Percentiles rank a stretch among this genome's conserved stretches.
These are phyloP conservation scores for Pterophyllum scalare DNA, from an alignment of 2,113 vertebrate species.

Conservation along the genomic window DNA sequence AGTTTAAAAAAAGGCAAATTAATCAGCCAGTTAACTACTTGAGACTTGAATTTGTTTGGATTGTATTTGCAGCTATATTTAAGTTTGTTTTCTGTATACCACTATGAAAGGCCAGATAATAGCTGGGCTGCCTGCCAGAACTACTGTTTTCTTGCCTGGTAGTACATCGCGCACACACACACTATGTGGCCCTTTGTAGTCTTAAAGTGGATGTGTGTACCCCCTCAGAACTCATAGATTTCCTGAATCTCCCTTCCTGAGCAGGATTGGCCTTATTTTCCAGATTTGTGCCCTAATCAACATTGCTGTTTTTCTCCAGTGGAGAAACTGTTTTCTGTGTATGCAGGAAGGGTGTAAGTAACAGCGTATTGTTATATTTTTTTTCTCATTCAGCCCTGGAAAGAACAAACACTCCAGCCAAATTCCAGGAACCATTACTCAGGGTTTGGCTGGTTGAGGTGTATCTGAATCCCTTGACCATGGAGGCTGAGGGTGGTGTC, in stretches of 20 bases:
- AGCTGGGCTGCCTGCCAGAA: constrained; percentile 17
- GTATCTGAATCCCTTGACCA: background rate
- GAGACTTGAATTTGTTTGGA: constrained; percentile 10
- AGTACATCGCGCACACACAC: background rate
- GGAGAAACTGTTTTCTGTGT: constrained; percentile 27
- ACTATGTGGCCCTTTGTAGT: constrained; percentile 2
- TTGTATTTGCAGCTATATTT: background rate
- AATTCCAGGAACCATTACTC: constrained; percentile 51
- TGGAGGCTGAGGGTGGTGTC: background rate
- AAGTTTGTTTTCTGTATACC: background rate
- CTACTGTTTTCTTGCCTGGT: background rate
- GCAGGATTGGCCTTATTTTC: constrained; percentile 15
- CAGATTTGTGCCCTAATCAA: background rate
- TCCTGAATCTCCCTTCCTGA: constrained; percentile 60
- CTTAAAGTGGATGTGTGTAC: constrained; percentile 12
- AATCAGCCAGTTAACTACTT: background rate
- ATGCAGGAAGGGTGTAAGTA: constrained; percentile 49
- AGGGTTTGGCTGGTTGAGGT: constrained; percentile 15
- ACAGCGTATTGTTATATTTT: constrained; percentile 51
- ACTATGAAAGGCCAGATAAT: constrained; percentile 14
- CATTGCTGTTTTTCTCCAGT: background rate
- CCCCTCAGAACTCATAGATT: constrained; percentile 2
- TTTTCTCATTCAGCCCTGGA: constrained; percentile 12
- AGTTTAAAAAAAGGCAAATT: background rate
- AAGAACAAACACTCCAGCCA: constrained; percentile 18